Base-by-base conservation (phyloP, 1,140 invertebrate species). In the Rhopalosiphum padi region DNA sequence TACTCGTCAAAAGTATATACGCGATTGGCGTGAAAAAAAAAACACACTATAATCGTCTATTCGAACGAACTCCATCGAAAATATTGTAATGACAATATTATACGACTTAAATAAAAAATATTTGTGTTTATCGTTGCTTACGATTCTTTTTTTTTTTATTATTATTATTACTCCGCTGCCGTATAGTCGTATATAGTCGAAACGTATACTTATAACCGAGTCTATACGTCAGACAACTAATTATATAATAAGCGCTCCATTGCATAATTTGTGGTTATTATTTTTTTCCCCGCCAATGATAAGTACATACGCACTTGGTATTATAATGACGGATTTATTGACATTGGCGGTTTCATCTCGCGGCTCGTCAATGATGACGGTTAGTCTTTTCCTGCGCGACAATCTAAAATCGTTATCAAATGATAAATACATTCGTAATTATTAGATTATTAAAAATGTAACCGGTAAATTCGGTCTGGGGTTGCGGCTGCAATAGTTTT, bases 21-120 rank as follows among this genome's bases (percentile, higher is more conserved):
- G 41, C 9, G 2, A 85, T 85, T 25, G 83, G 23, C 25, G 83
- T 25, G 83, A 85, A 37, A 41, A 83, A 37, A 85, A 43, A 51
- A 46, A 46, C 4, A 51, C 48, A 51, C 48, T 21, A 18, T 35
- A 41, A 83, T 83, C 82, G 5, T 83, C 37, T 83, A 35, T 41
- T 23, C 37, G 37, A 22, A 23, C 21, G 83, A 25, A 43, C 25
- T 30, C 30, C 46, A 46, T 46, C 30, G 41, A n/a, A 46, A 86
- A 46, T n/a, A 86, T 25, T 25, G 15, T 86, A 86, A 85, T 18
- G 23, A 41, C 15, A 30, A 15, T 77, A 18, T 0, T 35, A n/a
- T 60, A 51, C 25, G 43, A 86, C 43, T 86, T 21, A 23, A 86
- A 86, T 86, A 86, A 48, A 86, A 86, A 86, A 46, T 46, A 86